Base-by-base conservation (phyloP, 2,797 vertebrate genomes). In the Podarcis lilfordi region DNA sequence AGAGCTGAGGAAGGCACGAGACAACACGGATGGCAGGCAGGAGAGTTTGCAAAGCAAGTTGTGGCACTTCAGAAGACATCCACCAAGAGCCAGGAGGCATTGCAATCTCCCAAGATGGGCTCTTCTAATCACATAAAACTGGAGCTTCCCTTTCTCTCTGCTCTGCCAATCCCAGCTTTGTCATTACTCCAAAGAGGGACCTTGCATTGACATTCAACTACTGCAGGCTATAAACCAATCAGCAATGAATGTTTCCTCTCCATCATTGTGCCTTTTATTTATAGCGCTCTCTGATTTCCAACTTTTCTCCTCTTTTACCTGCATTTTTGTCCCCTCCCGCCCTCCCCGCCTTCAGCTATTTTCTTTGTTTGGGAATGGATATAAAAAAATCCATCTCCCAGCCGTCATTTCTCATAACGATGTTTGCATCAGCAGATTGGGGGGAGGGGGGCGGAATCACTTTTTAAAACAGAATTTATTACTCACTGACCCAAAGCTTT, bases 381-480 rank as follows among this genome's bases (percentile, higher is more conserved):
- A 92, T 88, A 94, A 94, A 95, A 95, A 94, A 95, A 96, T 95
- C 93, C 94, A 94, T 94, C 92, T 96, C 90, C 86, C 88, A 94
- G 93, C 95, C 87, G 90, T 96, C 94, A 94, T 96, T 97, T 94
- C 92, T 95, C 95, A 94, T 93, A 92, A 96, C 96, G 93, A 94
- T 97, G 95, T 97, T 97, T 96, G 95, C 96, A 97, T 97, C 96
- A 96, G 95, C 94, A 97, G 95, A 96, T 15, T 96, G 95, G 95
- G 91, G 95, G 79, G 93, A 91, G 95, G 95, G 91, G 94, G 80
- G 93, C 2, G 93, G 96, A 97, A 96, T 92, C 94, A 95, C 94
- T 91, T 97, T 97, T 29, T 66, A 61, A 97, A 97, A 96, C 95
- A 96, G 95, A 95, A 96, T 97, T 97, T 97, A 97, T 97, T 97